phyloP scores from a whole-genome alignment of 2,888 invertebrate species.

The Lasioglossum zephyrum region DNA sequence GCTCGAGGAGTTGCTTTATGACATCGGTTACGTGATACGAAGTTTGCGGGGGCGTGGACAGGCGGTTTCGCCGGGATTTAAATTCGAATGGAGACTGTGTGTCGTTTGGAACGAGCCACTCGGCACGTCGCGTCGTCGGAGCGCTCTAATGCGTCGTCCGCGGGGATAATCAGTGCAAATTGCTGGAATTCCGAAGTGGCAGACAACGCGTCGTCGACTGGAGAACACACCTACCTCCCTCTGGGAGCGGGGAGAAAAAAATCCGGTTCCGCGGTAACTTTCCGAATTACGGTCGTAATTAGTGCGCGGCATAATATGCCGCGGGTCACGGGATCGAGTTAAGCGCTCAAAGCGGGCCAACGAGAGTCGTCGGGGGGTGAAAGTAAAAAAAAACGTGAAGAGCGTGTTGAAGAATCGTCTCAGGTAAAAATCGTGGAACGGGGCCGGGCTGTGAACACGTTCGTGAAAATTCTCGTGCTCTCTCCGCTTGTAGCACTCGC shows the following conservation, averaged over 20 bases:
- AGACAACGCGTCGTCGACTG: conserved; percentile 12
- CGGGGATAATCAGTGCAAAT: conserved; percentile 37
- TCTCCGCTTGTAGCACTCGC: conserved; percentile 66
- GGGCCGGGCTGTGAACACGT: not conserved
- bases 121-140: conserved; percentile 29
- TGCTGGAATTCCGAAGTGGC: conserved; percentile 43
- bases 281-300: conserved; percentile 52
- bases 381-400: conserved; percentile 23
- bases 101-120: conserved; percentile 35
- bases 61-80: conserved; percentile 32
- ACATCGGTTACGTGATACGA: conserved; percentile 14
- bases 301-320: conserved; percentile 45
- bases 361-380: not conserved
- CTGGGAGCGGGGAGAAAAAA: not conserved
- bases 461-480: not conserved
- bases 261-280: conserved; percentile 26
- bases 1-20: conserved; percentile 12
- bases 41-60: not conserved
- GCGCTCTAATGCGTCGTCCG: conserved; percentile 27
- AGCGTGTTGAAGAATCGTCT: conserved; percentile 30
- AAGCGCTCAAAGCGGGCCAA: conserved; percentile 37
- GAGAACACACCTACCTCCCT: not conserved
- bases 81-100: conserved; percentile 37
- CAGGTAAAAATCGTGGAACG: conserved; percentile 49
- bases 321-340: conserved; percentile 41